A percentile compares a stretch with the other conserved stretches of the same genome.
phyloP scores from a whole-genome alignment of 2,888 invertebrate species.

The Eudemis profundana region DNA sequence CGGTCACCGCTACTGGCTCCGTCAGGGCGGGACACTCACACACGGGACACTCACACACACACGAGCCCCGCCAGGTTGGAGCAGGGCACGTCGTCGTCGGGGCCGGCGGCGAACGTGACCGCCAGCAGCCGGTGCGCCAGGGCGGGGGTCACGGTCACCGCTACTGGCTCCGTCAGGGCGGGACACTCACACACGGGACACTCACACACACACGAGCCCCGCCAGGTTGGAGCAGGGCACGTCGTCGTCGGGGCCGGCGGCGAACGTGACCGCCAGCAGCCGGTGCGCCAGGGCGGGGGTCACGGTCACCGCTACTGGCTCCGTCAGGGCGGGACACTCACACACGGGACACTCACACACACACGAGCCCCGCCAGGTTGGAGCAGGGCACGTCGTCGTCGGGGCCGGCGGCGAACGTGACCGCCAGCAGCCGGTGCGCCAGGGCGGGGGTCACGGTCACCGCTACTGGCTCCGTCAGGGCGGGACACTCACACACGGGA shows the following conservation, averaged over 20 bases:
- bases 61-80: conserved; percentile 96
- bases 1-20: conserved; percentile 89
- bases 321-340: conserved; percentile 60
- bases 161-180: conserved; percentile 88
- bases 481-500: too few species aligned
- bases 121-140: conserved; percentile 95
- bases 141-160: conserved; percentile 87
- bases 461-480: conserved; percentile 90
- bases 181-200: conserved; percentile 56
- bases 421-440: conserved; percentile 94
- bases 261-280: conserved; percentile 94
- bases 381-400: conserved; percentile 94
- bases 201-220: conserved; percentile 96
- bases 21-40: conserved; percentile 54
- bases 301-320: conserved; percentile 89
- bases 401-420: conserved; percentile 93
- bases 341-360: conserved; percentile 93
- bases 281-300: conserved; percentile 94
- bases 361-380: conserved; percentile 95
- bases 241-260: conserved; percentile 92
- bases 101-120: conserved; percentile 93
- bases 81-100: conserved; percentile 93
- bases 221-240: conserved; percentile 94
- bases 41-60: conserved; percentile 92
- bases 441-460: conserved; percentile 88